phyloP scores from a whole-genome alignment of 2,888 invertebrate genomes.

The Scaptomyza cyrtandrae region DNA sequence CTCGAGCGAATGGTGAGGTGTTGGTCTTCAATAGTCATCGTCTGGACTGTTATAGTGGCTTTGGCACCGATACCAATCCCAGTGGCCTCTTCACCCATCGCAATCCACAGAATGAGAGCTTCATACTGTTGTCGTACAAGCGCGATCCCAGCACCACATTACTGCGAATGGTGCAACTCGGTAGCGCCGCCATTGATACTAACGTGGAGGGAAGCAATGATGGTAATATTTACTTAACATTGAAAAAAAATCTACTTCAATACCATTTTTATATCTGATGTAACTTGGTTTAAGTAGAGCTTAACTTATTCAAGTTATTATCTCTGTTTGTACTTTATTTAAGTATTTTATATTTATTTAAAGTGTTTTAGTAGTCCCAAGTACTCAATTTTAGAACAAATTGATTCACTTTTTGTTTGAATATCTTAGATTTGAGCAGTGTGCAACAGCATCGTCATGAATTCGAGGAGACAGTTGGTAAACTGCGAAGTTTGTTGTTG shows the following conservation, averaged over 20 bases:
- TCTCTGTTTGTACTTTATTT: no score
- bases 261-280: not conserved
- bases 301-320: no score
- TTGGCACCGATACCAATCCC: conserved; percentile 56
- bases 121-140: conserved; percentile 67
- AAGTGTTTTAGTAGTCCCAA: no score
- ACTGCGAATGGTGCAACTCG: conserved; percentile 77
- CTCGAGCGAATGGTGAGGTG: conserved; percentile 68
- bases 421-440: conserved; percentile 57
- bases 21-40: conserved; percentile 73
- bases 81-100: conserved; percentile 62
- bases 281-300: not conserved
- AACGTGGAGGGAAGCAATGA: conserved; percentile 54
- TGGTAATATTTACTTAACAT: conserved; percentile 20
- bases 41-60: conserved; percentile 80
- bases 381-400: no score
- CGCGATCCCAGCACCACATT: conserved; percentile 45
- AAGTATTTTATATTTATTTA: not conserved
- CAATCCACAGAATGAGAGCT: conserved; percentile 68
- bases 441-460: conserved; percentile 75
- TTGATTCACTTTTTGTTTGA: not conserved
- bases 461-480: conserved; percentile 72
- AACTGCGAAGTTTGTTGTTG: conserved; percentile 70
- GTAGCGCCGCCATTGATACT: conserved; percentile 10
- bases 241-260: no score